A percentile compares a stretch with the other conserved stretches of the same genome.
Evolutionary conservation across 1,140 invertebrate genomes (phyloP).

Genomic region (Thrips palmi): DNA sequence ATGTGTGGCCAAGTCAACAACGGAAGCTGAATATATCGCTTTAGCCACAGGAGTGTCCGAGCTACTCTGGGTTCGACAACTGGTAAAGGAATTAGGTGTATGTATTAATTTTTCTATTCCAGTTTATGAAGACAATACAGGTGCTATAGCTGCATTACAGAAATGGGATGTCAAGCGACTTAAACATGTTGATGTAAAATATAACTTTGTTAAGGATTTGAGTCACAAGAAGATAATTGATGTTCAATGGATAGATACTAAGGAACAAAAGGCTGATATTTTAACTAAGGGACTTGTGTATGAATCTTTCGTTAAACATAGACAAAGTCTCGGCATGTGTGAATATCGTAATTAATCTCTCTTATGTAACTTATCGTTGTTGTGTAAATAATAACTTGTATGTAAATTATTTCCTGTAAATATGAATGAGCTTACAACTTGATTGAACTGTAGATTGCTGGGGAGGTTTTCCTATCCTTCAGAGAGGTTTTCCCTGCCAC

Average conservation of each 20-base stretch:
- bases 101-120: background rate
- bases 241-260: conserved; percentile 2
- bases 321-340: too few relatives aligned
- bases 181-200: conserved; percentile 19
- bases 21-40: conserved; percentile 13
- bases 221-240: conserved; percentile 2
- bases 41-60: conserved; percentile 8
- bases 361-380: too few relatives aligned
- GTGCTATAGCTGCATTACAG: conserved; percentile 13
- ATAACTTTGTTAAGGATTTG: conserved; percentile 18
- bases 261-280: conserved; percentile 6
- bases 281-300: conserved; percentile 10
- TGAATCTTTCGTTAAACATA: too few relatives aligned
- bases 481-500: too few relatives aligned
- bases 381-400: too few relatives aligned
- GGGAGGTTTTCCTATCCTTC: too few relatives aligned
- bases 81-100: conserved; percentile 9
- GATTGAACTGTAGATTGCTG: too few relatives aligned
- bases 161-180: conserved; percentile 18
- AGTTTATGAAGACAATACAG: conserved; percentile 15
- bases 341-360: too few relatives aligned
- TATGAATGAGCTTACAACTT: too few relatives aligned
- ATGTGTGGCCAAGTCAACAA: conserved; percentile 11
- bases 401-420: too few relatives aligned
- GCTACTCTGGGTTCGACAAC: conserved; percentile 10